Conservation (phyloP, 2,888 invertebrate genomes). For the Yponomeuta malinellus region DNA sequence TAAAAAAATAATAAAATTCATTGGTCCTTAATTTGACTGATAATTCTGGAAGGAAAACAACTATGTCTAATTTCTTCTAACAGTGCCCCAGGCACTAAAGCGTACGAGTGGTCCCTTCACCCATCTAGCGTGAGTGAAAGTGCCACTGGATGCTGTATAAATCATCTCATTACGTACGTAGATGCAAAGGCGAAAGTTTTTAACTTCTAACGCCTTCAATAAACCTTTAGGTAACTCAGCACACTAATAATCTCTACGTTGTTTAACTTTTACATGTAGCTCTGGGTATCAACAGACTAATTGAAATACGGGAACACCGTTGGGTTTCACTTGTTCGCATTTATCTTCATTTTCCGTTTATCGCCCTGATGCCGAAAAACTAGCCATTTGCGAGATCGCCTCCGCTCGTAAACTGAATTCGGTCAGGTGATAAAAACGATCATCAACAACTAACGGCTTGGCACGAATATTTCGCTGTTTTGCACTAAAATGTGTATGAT, state of each 20-base stretch:
- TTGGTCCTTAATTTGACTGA: too few relatives aligned
- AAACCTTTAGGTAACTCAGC: too few relatives aligned
- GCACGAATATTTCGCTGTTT: not conserved
- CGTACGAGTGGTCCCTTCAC: too few relatives aligned
- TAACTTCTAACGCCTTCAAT: too few relatives aligned
- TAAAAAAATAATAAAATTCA: too few relatives aligned
- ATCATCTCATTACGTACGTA: too few relatives aligned
- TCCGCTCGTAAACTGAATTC: slow-evolving; percentile 1
- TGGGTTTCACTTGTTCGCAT: not conserved
- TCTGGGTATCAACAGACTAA: not conserved
- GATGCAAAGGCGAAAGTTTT: too few relatives aligned
- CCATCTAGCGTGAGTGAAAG: too few relatives aligned
- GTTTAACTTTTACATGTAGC: not conserved
- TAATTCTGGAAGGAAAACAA: too few relatives aligned
- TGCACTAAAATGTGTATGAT: not conserved
- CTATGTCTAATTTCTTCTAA: too few relatives aligned
- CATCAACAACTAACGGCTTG: slow-evolving; percentile 1
- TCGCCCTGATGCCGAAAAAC: not conserved
- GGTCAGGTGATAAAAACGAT: slow-evolving; percentile 1
- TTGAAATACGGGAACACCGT: not conserved
- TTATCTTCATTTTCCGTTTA: slow-evolving; percentile 2
- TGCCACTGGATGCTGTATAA: too few relatives aligned
- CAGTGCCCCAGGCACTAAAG: too few relatives aligned
- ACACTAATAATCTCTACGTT: not conserved
- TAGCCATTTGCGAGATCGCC: slow-evolving; percentile 2